A percentile compares a stretch with the other conserved stretches of the same genome.
Evolutionary conservation across 2,888 invertebrate species (phyloP).

Genomic region (Tetragnatha montana): DNA sequence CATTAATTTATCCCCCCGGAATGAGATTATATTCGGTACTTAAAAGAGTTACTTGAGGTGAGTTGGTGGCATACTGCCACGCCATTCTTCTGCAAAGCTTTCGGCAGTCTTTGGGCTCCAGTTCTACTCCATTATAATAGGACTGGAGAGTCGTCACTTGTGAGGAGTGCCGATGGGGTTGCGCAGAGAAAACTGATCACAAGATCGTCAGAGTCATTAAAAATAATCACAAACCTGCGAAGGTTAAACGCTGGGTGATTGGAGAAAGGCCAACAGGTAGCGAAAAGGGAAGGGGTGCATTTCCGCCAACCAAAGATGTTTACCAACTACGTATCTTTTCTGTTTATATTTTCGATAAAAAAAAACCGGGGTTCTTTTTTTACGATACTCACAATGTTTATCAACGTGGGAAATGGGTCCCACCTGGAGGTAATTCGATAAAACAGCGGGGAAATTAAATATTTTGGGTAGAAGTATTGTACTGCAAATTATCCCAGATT

Average conservation of each 20-base stretch:
- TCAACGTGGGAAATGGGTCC: too few species aligned
- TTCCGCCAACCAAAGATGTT: neutral
- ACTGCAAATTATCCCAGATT: too few species aligned
- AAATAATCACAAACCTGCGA: neutral
- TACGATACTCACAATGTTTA: too few species aligned
- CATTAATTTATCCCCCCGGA: too few species aligned
- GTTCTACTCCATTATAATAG: neutral
- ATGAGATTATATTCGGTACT: too few species aligned
- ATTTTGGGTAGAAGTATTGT: too few species aligned
- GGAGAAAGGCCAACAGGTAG: neutral
- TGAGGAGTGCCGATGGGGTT: neutral
- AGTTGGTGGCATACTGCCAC: neutral
- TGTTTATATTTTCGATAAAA: neutral
- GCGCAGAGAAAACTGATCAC: neutral
- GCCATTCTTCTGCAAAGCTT: neutral
- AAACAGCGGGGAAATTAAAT: too few species aligned
- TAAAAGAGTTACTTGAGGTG: neutral
- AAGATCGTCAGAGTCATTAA: neutral
- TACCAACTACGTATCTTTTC: neutral
- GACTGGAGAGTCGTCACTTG: neutral
- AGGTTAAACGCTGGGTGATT: neutral
- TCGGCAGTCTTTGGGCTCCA: neutral
- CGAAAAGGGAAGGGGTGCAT: neutral
- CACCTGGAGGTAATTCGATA: too few species aligned
- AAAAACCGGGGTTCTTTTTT: too few species aligned